Conservation (phyloP, 2,888 invertebrate genomes). For the Megastigmus dorsalis region DNA sequence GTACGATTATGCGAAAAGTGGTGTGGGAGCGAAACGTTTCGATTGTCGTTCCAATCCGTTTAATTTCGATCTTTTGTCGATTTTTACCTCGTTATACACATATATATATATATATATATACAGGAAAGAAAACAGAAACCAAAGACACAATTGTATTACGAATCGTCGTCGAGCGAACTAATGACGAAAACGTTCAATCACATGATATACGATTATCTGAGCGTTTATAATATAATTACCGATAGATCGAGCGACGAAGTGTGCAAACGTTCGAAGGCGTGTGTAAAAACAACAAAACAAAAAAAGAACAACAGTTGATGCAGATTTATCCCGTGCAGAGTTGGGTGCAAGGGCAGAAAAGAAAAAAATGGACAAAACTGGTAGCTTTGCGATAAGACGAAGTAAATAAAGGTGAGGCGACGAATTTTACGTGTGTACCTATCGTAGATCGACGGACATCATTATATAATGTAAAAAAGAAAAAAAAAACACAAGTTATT, state of each 20-base stretch:
- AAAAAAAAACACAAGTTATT: background rate
- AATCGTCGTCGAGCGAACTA: no score
- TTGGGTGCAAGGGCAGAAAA: background rate
- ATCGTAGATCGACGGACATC: background rate
- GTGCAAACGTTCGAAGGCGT: background rate
- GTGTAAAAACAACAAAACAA: conserved; percentile 9
- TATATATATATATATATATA: no score
- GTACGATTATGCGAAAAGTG: background rate
- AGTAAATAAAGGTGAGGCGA: no score
- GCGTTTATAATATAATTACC: conserved; percentile 4
- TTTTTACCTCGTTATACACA: no score
- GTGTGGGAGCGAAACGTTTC: background rate
- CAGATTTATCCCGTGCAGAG: background rate
- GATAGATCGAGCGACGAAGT: background rate
- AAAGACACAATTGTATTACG: no score
- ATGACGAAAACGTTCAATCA: background rate
- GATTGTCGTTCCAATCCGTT: background rate
- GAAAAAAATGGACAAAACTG: no score
- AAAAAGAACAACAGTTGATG: background rate
- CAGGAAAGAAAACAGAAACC: no score
- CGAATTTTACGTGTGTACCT: conserved; percentile 21
- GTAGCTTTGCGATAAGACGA: background rate
- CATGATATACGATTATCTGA: background rate
- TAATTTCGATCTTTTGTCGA: conserved; percentile 16
- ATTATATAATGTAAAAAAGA: background rate